Conservation (phyloP, 1,140 invertebrate species). For the Meloidogyne chitwoodi region DNA sequence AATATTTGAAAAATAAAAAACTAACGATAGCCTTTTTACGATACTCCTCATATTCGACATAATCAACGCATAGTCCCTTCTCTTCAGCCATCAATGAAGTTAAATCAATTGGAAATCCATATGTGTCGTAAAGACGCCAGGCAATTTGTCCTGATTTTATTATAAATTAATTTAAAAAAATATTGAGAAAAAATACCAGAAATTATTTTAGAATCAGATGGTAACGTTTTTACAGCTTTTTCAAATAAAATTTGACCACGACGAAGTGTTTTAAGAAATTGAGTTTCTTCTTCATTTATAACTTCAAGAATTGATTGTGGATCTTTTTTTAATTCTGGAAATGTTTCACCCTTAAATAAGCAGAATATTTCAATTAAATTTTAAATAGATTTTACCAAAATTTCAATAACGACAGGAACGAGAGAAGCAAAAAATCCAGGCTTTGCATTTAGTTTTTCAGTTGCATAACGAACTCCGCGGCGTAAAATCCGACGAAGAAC, state of each 20-base stretch:
- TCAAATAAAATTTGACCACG: constrained; percentile 84
- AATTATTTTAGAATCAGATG: constrained; percentile 60
- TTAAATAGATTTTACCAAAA: constrained; percentile 31
- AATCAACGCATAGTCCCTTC: constrained; percentile 80
- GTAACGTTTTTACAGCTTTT: constrained; percentile 71
- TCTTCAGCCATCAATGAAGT: constrained; percentile 97
- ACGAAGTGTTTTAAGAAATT: constrained; percentile 92
- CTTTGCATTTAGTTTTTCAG: constrained; percentile 91
- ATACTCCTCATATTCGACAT: constrained; percentile 80
- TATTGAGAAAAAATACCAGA: constrained; percentile 58
- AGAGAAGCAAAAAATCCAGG: constrained; percentile 85
- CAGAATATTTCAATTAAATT: background rate
- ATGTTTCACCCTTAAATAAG: constrained; percentile 72
- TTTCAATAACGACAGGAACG: constrained; percentile 78
- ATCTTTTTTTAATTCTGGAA: constrained; percentile 89
- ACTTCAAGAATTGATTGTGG: constrained; percentile 78
- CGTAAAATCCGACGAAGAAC: constrained; percentile 83
- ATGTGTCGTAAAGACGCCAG: constrained; percentile 96
- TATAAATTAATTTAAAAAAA: background rate
- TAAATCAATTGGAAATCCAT: constrained; percentile 95
- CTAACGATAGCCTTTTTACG: background rate
- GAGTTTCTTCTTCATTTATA: constrained; percentile 95
- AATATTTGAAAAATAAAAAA: background rate
- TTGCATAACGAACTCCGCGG: constrained; percentile 84
- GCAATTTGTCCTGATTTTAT: constrained; percentile 73